Evolutionary conservation across 2,888 invertebrate genomes (phyloP).

Genomic region (Achlya flavicornis): DNA sequence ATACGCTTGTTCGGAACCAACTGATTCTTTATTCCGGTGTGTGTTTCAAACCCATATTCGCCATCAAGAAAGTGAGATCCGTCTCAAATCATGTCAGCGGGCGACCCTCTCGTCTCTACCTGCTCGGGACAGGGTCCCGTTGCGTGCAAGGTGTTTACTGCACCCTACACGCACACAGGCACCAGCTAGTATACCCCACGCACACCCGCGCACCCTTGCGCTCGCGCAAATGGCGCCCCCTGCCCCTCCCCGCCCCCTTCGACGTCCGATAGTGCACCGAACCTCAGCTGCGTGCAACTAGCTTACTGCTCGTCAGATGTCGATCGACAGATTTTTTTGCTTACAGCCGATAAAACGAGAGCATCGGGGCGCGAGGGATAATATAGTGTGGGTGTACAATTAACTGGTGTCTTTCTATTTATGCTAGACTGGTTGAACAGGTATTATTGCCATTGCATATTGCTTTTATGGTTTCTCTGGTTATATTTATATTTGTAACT

Average conservation of each 20-base stretch:
- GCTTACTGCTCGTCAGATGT: constrained; percentile 68
- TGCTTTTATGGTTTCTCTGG: neutral
- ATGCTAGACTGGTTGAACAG: constrained; percentile 30
- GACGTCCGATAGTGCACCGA: constrained; percentile 67
- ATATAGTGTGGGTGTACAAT: constrained; percentile 40
- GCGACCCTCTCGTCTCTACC: constrained; percentile 64
- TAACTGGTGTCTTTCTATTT: constrained; percentile 32
- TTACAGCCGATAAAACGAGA: constrained; percentile 50
- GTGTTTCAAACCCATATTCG: constrained; percentile 65
- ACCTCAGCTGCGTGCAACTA: constrained; percentile 64
- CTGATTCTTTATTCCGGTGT: constrained; percentile 19
- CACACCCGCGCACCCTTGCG: constrained; percentile 42
- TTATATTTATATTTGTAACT: neutral
- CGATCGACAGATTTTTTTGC: constrained; percentile 70
- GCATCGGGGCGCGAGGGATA: constrained; percentile 30
- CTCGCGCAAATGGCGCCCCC: constrained; percentile 60
- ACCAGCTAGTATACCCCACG: constrained; percentile 30
- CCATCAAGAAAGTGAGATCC: constrained; percentile 69
- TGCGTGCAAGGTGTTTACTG: constrained; percentile 78
- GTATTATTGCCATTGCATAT: constrained; percentile 12
- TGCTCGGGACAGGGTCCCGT: constrained; percentile 75
- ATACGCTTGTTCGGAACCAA: neutral
- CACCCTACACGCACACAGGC: constrained; percentile 56
- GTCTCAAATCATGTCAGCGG: constrained; percentile 72
- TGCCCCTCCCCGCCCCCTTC: constrained; percentile 41